Conservation (phyloP, 2,113 vertebrate genomes). For the Recurvirostra avosetta region DNA sequence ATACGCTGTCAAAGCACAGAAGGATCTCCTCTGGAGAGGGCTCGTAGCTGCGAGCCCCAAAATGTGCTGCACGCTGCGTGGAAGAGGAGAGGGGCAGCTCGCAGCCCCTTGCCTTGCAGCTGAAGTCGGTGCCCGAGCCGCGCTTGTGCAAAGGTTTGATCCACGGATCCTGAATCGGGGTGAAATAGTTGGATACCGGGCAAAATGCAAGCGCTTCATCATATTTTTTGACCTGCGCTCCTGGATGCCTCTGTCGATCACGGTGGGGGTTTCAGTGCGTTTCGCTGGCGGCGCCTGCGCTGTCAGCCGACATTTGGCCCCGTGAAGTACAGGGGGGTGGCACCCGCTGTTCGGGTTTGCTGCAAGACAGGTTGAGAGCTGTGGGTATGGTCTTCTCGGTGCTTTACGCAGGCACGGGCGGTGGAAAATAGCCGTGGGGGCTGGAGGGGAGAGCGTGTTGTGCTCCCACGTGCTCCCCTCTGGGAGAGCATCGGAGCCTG, state of each 20-base stretch:
- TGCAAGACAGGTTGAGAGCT: no score
- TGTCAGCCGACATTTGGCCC: not conserved
- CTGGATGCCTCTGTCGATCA: not conserved
- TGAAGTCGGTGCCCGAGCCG: not conserved
- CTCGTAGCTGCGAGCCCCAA: not conserved
- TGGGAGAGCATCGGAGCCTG: not conserved
- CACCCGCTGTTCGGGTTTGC: not conserved
- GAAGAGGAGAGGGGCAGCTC: not conserved
- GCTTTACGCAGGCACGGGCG: not conserved
- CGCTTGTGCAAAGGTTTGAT: not conserved
- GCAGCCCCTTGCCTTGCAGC: not conserved
- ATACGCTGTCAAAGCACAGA: not conserved
- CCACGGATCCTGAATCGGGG: accelerated
- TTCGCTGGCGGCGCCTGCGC: not conserved
- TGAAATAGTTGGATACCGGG: not conserved
- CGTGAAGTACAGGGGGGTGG: not conserved
- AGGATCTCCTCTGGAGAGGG: not conserved
- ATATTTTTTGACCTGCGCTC: not conserved
- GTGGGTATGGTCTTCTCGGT: accelerated
- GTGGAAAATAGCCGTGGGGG: not conserved
- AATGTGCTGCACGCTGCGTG: accelerated
- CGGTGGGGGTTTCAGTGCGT: accelerated
- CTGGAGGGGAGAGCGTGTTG: not conserved
- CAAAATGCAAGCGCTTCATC: not conserved
- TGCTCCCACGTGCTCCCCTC: not conserved